Base-by-base conservation (phyloP, 92 coral and sea anemone species). In the Plumapathes pennacea region DNA sequence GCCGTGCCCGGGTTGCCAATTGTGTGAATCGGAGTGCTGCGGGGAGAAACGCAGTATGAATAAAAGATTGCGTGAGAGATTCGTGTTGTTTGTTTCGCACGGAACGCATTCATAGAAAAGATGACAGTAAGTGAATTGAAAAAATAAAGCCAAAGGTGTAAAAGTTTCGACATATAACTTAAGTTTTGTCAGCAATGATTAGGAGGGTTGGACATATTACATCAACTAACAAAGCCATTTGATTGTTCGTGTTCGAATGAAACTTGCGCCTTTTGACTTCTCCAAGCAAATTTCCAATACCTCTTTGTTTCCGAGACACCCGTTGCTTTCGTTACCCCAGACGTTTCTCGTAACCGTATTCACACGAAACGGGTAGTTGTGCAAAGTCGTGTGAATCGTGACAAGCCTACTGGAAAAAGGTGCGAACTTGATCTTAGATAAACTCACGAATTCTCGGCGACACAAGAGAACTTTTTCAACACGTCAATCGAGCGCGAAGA, bases 341-440 rank as follows among this genome's bases (percentile, higher is more conserved):
- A n/a, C n/a, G n/a, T n/a, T n/a, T n/a, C n/a, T n/a, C n/a, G n/a
- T n/a, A n/a, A n/a, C n/a, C n/a, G n/a, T n/a, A n/a, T n/a, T n/a
- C n/a, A n/a, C n/a, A n/a, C n/a, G n/a, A n/a, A n/a, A n/a, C n/a
- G n/a, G n/a, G n/a, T n/a, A n/a, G n/a, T n/a, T n/a, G n/a, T n/a
- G n/a, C n/a, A n/a, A n/a, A n/a, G n/a, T n/a, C n/a, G 56, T 46
- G 57, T 58, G 66, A 63, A 49, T 77, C 56, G 69, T 88, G 96
- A 82, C 96, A 77, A 63, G 49, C 39, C 67, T 52, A 57, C 66
- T 77, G 82, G 67, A 67, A 60, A 61, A 86, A 77, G 90, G 70
- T 72, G 80, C 73, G 85, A 88, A 83, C 67, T 81, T 82, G 95
- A 87, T 87, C 89, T 71, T 55, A 82, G 83, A 83, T 88, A 88